phyloP scores from a whole-genome alignment of 2,888 invertebrate species.

The Cerastoderma edule region DNA sequence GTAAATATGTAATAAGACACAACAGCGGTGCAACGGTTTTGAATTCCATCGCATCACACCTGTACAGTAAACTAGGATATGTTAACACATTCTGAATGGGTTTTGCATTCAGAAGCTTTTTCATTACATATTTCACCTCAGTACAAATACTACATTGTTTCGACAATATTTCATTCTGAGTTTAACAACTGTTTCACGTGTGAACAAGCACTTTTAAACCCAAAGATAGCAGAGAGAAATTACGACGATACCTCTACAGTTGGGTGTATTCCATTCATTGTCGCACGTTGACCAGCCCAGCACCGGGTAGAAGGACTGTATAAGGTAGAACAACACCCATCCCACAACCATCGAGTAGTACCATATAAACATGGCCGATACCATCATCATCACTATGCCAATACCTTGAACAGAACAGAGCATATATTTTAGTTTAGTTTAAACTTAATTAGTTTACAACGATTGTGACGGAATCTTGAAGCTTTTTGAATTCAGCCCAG shows the following conservation, averaged over 20 bases:
- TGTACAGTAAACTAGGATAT: neutral
- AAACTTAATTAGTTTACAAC: no score
- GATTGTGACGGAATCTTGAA: no score
- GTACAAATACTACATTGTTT: neutral
- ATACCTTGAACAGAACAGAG: constrained; percentile 82
- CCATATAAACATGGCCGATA: constrained; percentile 95
- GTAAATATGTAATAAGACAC: no score
- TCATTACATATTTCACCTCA: neutral
- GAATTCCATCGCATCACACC: no score
- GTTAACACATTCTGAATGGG: neutral
- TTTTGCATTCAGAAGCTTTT: neutral
- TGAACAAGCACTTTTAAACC: neutral
- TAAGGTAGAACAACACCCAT: constrained; percentile 97
- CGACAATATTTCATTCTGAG: neutral
- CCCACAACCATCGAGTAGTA: constrained; percentile 98
- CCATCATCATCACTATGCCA: constrained; percentile 85
- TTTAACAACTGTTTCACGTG: neutral
- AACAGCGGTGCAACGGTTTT: no score
- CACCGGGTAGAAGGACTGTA: constrained; percentile 93
- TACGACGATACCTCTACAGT: constrained; percentile 66
- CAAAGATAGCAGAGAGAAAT: neutral
- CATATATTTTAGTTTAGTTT: no score
- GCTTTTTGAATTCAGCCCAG: no score
- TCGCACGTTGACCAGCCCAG: constrained; percentile 93
- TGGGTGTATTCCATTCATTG: constrained; percentile 84